Conservation (phyloP, 2,113 vertebrate genomes). For the Phaetusa simplex region DNA sequence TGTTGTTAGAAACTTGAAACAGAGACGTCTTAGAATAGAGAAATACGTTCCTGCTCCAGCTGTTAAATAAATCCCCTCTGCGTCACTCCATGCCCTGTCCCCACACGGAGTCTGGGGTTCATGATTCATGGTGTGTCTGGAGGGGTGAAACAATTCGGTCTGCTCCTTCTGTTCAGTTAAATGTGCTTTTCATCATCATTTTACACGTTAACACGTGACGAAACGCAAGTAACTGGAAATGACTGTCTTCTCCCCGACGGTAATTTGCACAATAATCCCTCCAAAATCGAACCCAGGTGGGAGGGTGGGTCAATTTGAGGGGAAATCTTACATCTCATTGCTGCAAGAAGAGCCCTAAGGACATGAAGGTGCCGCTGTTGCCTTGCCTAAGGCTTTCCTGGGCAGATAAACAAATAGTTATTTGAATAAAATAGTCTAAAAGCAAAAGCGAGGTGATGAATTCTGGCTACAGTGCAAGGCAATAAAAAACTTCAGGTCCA, state of each 20-base stretch:
- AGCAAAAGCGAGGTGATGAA: background rate
- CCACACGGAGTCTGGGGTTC: background rate
- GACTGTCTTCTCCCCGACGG: rapidly evolving
- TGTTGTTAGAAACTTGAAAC: background rate
- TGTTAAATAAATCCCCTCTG: background rate
- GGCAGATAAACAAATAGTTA: background rate
- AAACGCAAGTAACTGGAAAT: background rate
- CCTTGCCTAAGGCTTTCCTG: background rate
- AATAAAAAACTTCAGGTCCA: background rate
- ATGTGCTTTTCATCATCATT: background rate
- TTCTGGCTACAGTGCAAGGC: background rate
- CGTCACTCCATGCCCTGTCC: rapidly evolving
- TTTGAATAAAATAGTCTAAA: background rate
- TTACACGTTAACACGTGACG: rapidly evolving
- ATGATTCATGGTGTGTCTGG: background rate
- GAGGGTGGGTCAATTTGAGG: background rate
- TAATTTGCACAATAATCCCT: background rate
- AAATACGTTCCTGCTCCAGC: background rate
- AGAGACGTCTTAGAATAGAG: background rate
- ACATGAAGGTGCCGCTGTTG: rapidly evolving
- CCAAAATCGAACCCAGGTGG: background rate
- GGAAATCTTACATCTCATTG: background rate
- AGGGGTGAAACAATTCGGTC: background rate
- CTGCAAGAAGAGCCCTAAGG: background rate
- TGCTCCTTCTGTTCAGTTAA: background rate